phyloP scores from a whole-genome alignment of 2,113 vertebrate genomes.

The Cettia cetti region DNA sequence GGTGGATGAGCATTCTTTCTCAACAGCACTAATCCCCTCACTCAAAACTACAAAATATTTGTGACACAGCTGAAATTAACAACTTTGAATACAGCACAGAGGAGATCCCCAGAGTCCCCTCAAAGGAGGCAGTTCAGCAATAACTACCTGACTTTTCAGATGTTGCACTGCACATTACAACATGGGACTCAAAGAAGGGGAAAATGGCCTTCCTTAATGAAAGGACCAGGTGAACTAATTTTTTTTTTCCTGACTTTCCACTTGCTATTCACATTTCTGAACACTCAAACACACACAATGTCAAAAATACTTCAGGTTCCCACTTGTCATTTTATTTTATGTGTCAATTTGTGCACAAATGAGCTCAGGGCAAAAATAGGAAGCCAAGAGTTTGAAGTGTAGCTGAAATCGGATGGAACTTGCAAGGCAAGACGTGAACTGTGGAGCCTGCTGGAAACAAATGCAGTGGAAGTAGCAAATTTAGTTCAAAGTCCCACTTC shows the following conservation, averaged over 20 bases:
- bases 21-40: neutral
- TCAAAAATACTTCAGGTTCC: neutral
- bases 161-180: neutral
- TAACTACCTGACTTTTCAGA: neutral
- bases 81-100: neutral
- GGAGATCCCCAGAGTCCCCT: neutral
- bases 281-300: neutral
- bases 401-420: neutral
- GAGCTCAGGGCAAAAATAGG: neutral
- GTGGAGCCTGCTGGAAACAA: neutral
- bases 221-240: neutral
- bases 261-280: neutral
- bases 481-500: neutral
- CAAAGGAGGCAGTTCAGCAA: neutral
- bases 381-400: neutral
- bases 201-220: neutral
- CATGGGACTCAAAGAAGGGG: neutral
- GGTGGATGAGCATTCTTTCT: neutral
- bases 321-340: neutral
- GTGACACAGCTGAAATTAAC: neutral
- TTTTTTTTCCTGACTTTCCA: neutral
- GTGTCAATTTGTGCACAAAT: neutral
- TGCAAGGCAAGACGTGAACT: neutral
- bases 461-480: neutral
- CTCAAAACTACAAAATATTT: neutral